Evolutionary conservation across 1,140 invertebrate species (phyloP), one percentile per base, ranked within the genome.

Genomic region (Drosophila micromelanica): DNA sequence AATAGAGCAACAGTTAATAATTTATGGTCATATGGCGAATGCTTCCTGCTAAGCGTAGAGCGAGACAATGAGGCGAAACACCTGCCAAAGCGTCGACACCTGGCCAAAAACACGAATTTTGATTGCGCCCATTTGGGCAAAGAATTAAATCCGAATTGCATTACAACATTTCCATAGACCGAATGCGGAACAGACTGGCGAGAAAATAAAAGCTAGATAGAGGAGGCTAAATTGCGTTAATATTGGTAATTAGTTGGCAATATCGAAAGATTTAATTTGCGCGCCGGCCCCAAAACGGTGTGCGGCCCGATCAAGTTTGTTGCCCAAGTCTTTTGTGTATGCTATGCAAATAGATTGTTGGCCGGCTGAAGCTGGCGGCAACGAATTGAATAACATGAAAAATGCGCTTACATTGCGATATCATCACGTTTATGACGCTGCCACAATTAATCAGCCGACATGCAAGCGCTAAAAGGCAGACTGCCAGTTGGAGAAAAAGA

Each of bases 381-480:
- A 82, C 79, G 82, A 87, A 87, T 87, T 87, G 82, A 87, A 87
- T 89, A 87, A 87, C 82, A 87, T 87, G 79, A 87, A 87, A 89
- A 87, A 87, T 87, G 82, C 84, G 82, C 84, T 89, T 90, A 78
- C 84, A 90, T 78, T 90, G 89, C 86, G 86, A 90, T 90, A 90
- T 90, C 87, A 90, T 90, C 86, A 90, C 89, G 89, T 90, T 90
- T 90, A 90, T 90, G 89, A 90, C 86, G 86, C 80, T 90, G 79
- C 68, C 86, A 90, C 82, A 90, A 90, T 90, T 90, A 90, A 90
- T 90, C 86, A 90, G 79, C 84, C 76, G 72, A 78, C 84, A 90
- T 89, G 85, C 84, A 87, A 90, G 73, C 82, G 86, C 85, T 89
- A 89, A 90, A 89, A 89, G 85, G 73, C 85, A 78, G 65, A 71